phyloP scores from a whole-genome alignment of 2,113 vertebrate genomes.

The Archocentrus centrarchus region DNA sequence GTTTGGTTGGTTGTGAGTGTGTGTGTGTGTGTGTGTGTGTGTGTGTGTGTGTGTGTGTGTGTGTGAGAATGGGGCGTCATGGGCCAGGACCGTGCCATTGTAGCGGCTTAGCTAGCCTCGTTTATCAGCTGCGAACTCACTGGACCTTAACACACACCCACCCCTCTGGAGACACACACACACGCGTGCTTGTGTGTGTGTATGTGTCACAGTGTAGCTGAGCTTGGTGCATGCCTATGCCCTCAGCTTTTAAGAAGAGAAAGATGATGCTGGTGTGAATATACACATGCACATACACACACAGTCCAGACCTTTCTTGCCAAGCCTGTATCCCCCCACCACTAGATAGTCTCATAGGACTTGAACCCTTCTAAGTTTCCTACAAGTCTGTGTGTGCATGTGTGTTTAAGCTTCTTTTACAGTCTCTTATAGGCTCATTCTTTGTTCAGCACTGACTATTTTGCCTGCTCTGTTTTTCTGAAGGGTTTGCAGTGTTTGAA shows the following conservation, averaged over 20 bases:
- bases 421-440: slow-evolving; percentile 2
- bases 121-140: slow-evolving; percentile 80
- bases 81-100: slow-evolving; percentile 74
- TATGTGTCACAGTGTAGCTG: not conserved
- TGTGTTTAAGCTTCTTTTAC: slow-evolving; percentile 16
- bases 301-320: slow-evolving; percentile 39
- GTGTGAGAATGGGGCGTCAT: slow-evolving; percentile 55
- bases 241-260: slow-evolving; percentile 40
- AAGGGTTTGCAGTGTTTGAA: not conserved
- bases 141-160: slow-evolving; percentile 73
- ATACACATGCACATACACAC: not conserved
- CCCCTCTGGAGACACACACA: slow-evolving; percentile 41
- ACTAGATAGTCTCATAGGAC: slow-evolving; percentile 45
- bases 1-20: slow-evolving; percentile 50
- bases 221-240: slow-evolving; percentile 18
- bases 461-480: slow-evolving; percentile 16
- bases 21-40: slow-evolving; percentile 44
- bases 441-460: slow-evolving; percentile 8
- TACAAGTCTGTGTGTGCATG: slow-evolving; percentile 18
- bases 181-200: not conserved
- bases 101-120: slow-evolving; percentile 74
- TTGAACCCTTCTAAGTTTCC: slow-evolving; percentile 69
- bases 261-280: slow-evolving; percentile 55
- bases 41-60: slow-evolving; percentile 46
- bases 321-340: slow-evolving; percentile 61